Base-by-base conservation (phyloP, 2,888 invertebrate species). In the Poecilobothrus nobilitatus region DNA sequence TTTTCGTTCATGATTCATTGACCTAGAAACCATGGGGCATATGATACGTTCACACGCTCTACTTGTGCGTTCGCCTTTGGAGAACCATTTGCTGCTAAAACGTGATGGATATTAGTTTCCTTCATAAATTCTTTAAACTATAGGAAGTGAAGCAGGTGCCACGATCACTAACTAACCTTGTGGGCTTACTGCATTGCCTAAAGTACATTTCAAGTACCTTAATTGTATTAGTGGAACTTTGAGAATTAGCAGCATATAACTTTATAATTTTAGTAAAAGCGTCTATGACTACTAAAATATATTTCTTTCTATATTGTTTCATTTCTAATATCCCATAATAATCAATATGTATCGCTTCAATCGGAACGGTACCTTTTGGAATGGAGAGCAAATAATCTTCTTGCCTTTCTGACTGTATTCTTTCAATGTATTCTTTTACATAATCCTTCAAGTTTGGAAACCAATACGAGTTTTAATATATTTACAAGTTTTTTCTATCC, bases 401-500 rank as follows among this genome's bases (percentile, higher is more conserved):
- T 18, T 15, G 9, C 22, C n/a, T 21, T 37, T 66, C 66, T 15
- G 63, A 44, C 12, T 18, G 8, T 12, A 64, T 66, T 63, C 22
- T 33, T 20, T 65, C 21, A 4, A 66, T 68, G 62, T 68, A 68
- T 5, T 65, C 27, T 62, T 62, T 68, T 15, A 21, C 37, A 33
- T n/a, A n/a, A n/a, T n/a, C n/a, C n/a, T 22, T 62, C 18, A 68
- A 15, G 2, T 61, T 21, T 3, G 68, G 68, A 22, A 68, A 21
- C 69, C 71, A 69, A 44, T 69, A 70, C 15, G n/a, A 69, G 27
- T 62, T 66, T 22, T 67, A 63, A 70, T 41, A 21, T 68, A 18
- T 18, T 71, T 68, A 7, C 21, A 41, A 6, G 65, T 66, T 61
- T 71, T 71, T 22, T 68, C 68, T 18, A 66, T 21, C 70, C 70